These are phyloP conservation scores for Tortrix viridana DNA, from an alignment of 2,888 invertebrate species.

Conservation along the genomic window DNA sequence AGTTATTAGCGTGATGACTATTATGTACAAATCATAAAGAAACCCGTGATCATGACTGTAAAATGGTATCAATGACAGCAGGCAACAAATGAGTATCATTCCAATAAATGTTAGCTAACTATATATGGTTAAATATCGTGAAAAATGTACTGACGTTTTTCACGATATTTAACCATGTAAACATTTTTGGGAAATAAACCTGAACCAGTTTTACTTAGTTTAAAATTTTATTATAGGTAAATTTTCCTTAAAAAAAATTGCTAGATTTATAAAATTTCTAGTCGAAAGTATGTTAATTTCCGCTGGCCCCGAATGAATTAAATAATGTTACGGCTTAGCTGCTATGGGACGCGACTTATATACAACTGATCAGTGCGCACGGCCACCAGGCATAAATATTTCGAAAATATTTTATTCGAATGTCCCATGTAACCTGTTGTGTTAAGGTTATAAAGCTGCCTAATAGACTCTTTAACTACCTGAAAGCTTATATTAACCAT, in stretches of 20 bases:
- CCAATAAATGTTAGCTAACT: slow-evolving; percentile 3
- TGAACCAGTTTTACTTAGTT: too few relatives aligned
- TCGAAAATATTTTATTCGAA: slow-evolving; percentile 35
- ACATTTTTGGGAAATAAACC: too few relatives aligned
- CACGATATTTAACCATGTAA: too few relatives aligned
- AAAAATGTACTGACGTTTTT: too few relatives aligned
- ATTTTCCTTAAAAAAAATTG: slow-evolving; percentile 2
- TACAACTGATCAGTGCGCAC: slow-evolving; percentile 16
- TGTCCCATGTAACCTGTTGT: slow-evolving; percentile 49
- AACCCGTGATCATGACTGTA: slow-evolving; percentile 51
- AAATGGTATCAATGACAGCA: slow-evolving; percentile 58
- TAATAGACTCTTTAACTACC: slow-evolving; percentile 47
- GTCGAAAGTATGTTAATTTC: slow-evolving; percentile 34
- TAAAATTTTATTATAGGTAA: background rate
- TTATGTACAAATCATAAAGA: slow-evolving; percentile 62
- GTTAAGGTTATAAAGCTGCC: slow-evolving; percentile 61
- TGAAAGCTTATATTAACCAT: slow-evolving; percentile 54
- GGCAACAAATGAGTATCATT: slow-evolving; percentile 59
- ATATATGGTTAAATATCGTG: too few relatives aligned
- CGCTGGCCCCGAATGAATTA: slow-evolving; percentile 39
- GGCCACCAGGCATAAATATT: slow-evolving; percentile 17
- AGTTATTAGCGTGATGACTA: slow-evolving; percentile 72
- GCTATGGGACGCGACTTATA: slow-evolving; percentile 1
- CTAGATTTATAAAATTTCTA: background rate
- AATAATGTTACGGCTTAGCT: background rate